Base-by-base conservation (phyloP, 1,140 invertebrate genomes). In the Drosophila hydei region DNA sequence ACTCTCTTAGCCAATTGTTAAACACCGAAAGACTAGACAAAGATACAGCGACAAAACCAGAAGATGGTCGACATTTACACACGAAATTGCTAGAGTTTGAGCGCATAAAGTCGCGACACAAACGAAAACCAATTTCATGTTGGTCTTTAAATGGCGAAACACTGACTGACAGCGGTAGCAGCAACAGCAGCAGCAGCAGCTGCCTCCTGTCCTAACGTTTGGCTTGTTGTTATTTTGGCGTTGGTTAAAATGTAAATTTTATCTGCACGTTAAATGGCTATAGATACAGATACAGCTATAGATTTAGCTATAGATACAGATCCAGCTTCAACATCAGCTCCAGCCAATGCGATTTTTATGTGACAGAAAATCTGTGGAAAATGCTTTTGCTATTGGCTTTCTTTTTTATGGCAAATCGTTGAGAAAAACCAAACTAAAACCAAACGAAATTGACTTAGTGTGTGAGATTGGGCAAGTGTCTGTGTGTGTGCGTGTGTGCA, bases 201-300 rank as follows among this genome's bases (percentile, higher is more conserved):
- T 16, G 6, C 2, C 14, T 38, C 19, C 45, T 19, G 19, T 21
- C 0, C 21, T 47, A 21, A 6, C 45, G 19, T 40, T 40, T 54
- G 33, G 33, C 12, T 43, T 50, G 43, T 27, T 67, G 27, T 50
- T 58, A 25, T 40, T 38, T 47, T 36, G 56, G 72, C 63, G 59
- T 61, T 52, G 38, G 63, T 71, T 79, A 79, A 78, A 78, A 79
- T 80, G 73, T 80, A 68, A 80, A 80, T 80, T 80, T 72, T 80
- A 73, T 80, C 62, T 61, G 27, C 38, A 79, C 76, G 77, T 79
- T 79, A 79, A 79, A 75, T 74, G 76, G 73, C 65, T 47, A 50
- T 51, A 51, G 74, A 76, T 63, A 76, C 63, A 12, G 16, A 33
- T 18, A 43, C 38, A 55, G 50, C 16, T 72, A 60, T 42, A 62